A percentile compares a stretch with the other conserved stretches of the same genome.
phyloP scores from a whole-genome alignment of 2,888 invertebrate species.

The Thecocarcelia acutangulata region DNA sequence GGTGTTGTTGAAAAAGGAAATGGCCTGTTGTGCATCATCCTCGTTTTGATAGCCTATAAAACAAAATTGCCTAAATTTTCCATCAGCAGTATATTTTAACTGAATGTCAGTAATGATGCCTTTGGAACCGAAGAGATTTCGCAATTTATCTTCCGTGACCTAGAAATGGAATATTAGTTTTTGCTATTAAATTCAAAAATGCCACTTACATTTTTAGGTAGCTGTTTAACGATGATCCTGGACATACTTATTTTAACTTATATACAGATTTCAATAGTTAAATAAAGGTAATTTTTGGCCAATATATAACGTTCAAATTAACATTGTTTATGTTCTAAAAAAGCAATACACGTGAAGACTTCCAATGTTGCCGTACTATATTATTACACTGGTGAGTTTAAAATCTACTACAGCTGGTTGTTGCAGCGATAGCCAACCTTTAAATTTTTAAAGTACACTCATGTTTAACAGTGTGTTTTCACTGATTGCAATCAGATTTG shows the following conservation, averaged over 20 bases:
- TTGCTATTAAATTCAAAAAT: neutral
- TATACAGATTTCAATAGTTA: neutral
- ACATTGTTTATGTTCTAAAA: constrained; percentile 67
- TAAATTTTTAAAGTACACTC: too few species aligned
- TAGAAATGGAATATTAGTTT: constrained; percentile 76
- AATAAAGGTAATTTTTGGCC: neutral
- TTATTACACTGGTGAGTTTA: neutral
- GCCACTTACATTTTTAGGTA: constrained; percentile 90
- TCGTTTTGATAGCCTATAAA: constrained; percentile 95
- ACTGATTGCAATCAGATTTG: too few species aligned
- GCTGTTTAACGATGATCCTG: constrained; percentile 93
- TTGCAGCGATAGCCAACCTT: neutral
- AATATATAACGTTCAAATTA: constrained; percentile 16
- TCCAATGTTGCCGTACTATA: constrained; percentile 18
- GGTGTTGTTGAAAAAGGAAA: constrained; percentile 90
- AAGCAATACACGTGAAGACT: constrained; percentile 40
- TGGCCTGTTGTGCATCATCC: constrained; percentile 89
- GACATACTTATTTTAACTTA: constrained; percentile 82
- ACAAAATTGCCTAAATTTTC: constrained; percentile 95
- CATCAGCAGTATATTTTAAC: constrained; percentile 94
- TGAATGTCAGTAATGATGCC: constrained; percentile 96
- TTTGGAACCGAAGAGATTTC: constrained; percentile 88
- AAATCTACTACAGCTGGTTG: neutral
- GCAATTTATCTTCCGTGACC: constrained; percentile 90
- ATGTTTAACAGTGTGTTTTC: too few species aligned